These are phyloP conservation scores for Lytechinus variegatus DNA, from an alignment of 35 echinoderm and acorn worm species.

Conservation along the genomic window DNA sequence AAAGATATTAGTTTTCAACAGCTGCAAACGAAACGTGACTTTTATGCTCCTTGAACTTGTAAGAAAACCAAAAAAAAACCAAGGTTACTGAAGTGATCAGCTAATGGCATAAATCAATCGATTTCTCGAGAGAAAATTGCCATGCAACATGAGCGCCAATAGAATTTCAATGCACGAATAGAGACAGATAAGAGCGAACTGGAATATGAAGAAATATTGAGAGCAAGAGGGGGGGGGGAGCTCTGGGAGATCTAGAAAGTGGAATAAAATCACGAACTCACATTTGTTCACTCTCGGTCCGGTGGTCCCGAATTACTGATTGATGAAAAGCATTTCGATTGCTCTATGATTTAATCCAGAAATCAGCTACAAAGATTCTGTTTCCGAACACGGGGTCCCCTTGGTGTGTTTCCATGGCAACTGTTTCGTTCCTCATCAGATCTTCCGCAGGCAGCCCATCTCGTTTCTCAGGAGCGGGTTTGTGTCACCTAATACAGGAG, in stretches of 20 bases:
- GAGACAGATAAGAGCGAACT: not conserved
- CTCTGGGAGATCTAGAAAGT: not conserved
- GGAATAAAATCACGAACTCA: slow-evolving; percentile 11
- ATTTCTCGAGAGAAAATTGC: not conserved
- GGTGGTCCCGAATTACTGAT: not conserved
- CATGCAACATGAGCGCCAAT: not conserved
- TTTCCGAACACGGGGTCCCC: not conserved
- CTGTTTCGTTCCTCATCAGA: not conserved
- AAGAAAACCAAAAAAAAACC: not conserved
- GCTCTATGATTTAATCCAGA: not conserved
- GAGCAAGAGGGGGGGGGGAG: too few species aligned
- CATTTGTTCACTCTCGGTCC: slow-evolving; percentile 7
- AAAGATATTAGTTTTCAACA: not conserved
- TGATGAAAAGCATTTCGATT: not conserved
- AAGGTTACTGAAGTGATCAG: not conserved
- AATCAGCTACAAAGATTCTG: not conserved
- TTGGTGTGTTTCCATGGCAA: not conserved
- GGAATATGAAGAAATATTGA: too few species aligned
- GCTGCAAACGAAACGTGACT: not conserved
- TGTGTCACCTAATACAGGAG: not conserved
- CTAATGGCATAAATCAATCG: not conserved
- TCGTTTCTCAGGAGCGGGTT: not conserved
- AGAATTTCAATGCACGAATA: not conserved
- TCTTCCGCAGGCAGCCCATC: not conserved
- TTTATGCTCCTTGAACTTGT: not conserved